A percentile compares a stretch with the other conserved stretches of the same genome.
phyloP scores from a whole-genome alignment of 2,888 invertebrate genomes.

The Teinopalpus imperialis region DNA sequence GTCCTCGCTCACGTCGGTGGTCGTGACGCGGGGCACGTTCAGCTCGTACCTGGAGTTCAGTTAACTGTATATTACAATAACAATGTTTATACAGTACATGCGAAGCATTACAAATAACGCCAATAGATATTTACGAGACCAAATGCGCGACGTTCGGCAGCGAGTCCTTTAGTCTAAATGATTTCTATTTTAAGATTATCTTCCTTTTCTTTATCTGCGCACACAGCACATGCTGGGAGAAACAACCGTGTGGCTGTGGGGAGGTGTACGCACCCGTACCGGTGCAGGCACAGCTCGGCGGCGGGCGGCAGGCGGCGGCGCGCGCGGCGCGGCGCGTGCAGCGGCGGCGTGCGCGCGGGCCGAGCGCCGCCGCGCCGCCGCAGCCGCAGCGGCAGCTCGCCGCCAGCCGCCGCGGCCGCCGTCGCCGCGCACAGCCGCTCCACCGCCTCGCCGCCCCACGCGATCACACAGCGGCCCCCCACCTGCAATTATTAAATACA shows the following conservation, averaged over 20 bases:
- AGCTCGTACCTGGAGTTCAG: slow-evolving; percentile 29
- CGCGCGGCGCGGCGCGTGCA: slow-evolving; percentile 33
- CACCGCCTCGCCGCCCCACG: slow-evolving; percentile 57
- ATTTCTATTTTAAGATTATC: too few relatives aligned
- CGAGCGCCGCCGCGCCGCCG: slow-evolving; percentile 42
- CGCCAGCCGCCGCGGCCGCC: slow-evolving; percentile 33
- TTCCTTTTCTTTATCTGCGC: too few relatives aligned
- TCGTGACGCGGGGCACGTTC: slow-evolving; percentile 24
- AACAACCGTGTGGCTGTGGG: slow-evolving; percentile 6
- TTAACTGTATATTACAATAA: background rate
- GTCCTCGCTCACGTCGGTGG: slow-evolving; percentile 24
- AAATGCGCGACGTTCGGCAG: too few relatives aligned
- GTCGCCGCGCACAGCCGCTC: slow-evolving; percentile 35
- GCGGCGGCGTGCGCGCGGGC: slow-evolving; percentile 41
- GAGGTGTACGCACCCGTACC: slow-evolving; percentile 19
- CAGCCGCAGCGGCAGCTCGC: slow-evolving; percentile 43
- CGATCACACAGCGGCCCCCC: slow-evolving; percentile 57
- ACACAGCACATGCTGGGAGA: too few relatives aligned
- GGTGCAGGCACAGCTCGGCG: slow-evolving; percentile 24
- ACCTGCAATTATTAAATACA: too few relatives aligned
- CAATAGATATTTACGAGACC: too few relatives aligned
- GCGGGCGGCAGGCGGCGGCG: slow-evolving; percentile 29
- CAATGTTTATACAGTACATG: slow-evolving; percentile 1
- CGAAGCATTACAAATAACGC: slow-evolving; percentile 15
- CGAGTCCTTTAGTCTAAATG: too few relatives aligned